Evolutionary conservation across 2,888 invertebrate genomes (phyloP).

Genomic region (Drosophila mimetica): DNA sequence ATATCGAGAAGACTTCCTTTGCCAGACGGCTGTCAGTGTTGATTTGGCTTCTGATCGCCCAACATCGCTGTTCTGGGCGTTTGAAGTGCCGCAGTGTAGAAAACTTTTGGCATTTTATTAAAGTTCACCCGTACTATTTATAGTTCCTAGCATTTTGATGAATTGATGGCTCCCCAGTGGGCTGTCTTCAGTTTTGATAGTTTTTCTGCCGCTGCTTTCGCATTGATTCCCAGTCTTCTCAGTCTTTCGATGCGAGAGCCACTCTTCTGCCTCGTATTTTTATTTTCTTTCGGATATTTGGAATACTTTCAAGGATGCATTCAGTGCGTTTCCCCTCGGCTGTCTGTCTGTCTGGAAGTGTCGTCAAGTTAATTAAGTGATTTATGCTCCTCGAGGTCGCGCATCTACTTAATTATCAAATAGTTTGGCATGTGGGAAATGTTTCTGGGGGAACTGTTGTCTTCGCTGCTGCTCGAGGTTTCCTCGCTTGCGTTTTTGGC

Average conservation of each 20-base stretch:
- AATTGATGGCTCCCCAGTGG: conserved; percentile 80
- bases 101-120: conserved; percentile 72
- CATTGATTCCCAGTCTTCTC: conserved; percentile 70
- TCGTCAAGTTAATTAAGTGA: conserved; percentile 81
- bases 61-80: conserved; percentile 10
- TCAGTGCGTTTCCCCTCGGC: conserved; percentile 26
- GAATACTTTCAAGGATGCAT: conserved; percentile 77
- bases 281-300: conserved; percentile 55
- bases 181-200: conserved; percentile 69
- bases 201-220: conserved; percentile 56
- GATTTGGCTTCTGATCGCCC: conserved; percentile 51
- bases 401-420: conserved; percentile 79
- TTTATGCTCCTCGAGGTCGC: conserved; percentile 77
- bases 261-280: conserved; percentile 25
- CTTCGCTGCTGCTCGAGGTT: conserved; percentile 44
- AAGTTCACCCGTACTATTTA: conserved; percentile 71
- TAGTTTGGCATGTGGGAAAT: conserved; percentile 78
- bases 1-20: conserved; percentile 9
- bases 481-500: conserved; percentile 21
- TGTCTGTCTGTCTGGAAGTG: conserved; percentile 62
- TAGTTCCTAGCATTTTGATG: conserved; percentile 67
- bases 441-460: conserved; percentile 69
- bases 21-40: conserved; percentile 56
- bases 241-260: conserved; percentile 45
- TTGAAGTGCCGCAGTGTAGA: conserved; percentile 62